phyloP scores from a whole-genome alignment of 2,797 vertebrate species.

The Heteromormyrus szaboi region DNA sequence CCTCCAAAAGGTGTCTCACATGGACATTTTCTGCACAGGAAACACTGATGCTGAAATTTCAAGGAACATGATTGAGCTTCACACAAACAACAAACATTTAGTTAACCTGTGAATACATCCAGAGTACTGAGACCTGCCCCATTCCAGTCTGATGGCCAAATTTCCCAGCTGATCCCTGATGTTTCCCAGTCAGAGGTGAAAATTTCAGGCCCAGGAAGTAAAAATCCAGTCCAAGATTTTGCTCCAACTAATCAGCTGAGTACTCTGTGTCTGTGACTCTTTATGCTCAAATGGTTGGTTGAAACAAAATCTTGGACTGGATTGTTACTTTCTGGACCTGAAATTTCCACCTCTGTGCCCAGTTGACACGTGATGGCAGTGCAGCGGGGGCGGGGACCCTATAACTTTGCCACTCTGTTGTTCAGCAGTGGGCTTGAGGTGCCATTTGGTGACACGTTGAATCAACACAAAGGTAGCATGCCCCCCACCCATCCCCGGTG shows the following conservation, averaged over 20 bases:
- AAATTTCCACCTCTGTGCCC: background rate
- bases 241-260: background rate
- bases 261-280: background rate
- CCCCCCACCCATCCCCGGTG: background rate
- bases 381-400: background rate
- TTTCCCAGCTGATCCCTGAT: background rate
- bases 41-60: background rate
- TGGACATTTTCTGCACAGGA: background rate
- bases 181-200: background rate
- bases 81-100: background rate
- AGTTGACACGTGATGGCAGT: background rate
- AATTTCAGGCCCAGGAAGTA: background rate
- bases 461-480: background rate
- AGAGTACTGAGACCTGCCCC: background rate
- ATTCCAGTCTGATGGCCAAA: background rate
- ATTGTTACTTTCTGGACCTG: background rate
- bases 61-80: background rate
- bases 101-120: background rate
- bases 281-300: background rate
- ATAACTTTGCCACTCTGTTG: background rate
- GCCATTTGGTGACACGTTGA: conserved; percentile 8
- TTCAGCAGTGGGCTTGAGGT: background rate
- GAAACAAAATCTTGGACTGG: background rate
- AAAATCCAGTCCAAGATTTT: background rate
- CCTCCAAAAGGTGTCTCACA: background rate